Conservation (phyloP, 2,797 vertebrate species). For the Sebastes trivittatus region DNA sequence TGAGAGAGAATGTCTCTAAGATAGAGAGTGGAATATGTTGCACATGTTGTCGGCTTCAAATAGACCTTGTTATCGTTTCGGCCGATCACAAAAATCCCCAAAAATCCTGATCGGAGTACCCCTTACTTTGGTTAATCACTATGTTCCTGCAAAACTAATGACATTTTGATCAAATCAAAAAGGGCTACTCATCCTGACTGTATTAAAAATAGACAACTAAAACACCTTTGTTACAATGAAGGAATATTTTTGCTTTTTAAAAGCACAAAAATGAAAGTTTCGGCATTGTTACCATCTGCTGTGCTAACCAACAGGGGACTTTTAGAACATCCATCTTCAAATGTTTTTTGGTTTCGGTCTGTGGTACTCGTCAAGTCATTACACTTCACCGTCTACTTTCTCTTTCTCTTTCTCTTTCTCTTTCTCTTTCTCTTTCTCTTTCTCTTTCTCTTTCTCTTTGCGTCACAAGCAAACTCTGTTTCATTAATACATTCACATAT, state of each 20-base stretch:
- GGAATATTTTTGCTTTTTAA: too few relatives aligned
- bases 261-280: not conserved
- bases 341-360: not conserved
- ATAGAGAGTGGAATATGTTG: too few relatives aligned
- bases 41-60: not conserved
- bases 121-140: not conserved
- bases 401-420: not conserved
- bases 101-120: not conserved
- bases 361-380: not conserved
- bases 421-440: not conserved
- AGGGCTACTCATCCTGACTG: not conserved
- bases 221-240: not conserved
- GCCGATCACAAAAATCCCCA: too few relatives aligned
- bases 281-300: not conserved
- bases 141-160: not conserved
- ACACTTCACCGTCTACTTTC: not conserved
- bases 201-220: constrained; percentile 24
- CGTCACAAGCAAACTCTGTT: not conserved
- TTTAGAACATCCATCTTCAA: not conserved
- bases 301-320: not conserved
- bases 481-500: not conserved
- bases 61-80: not conserved
- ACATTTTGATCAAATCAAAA: not conserved
- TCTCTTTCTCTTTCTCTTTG: not conserved
- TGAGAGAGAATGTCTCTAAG: too few relatives aligned